Percentiles rank a stretch among this genome's conserved stretches.
phyloP scores from a whole-genome alignment of 35 echinoderm and acorn worm species.

The Eucidaris tribuloides region DNA sequence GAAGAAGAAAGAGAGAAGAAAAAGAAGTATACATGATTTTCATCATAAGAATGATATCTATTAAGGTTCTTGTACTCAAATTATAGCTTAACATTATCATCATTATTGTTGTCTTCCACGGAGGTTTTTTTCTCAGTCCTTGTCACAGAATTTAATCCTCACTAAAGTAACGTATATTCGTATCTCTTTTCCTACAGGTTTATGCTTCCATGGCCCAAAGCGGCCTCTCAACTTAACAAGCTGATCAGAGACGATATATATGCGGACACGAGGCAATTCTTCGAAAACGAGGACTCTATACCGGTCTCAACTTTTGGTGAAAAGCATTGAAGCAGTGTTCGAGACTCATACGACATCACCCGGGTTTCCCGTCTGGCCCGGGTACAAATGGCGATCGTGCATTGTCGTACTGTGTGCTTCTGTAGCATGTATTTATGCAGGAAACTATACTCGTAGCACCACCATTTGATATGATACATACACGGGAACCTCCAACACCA shows the following conservation, averaged over 20 bases:
- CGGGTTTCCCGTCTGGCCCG: constrained; percentile 57
- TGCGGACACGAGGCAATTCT: constrained; percentile 27
- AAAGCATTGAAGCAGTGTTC: background rate
- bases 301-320: constrained; percentile 18
- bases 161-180: background rate
- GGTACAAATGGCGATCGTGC: constrained; percentile 49
- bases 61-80: no score
- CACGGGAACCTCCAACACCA: no score
- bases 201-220: constrained; percentile 29
- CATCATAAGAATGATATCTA: no score
- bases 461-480: no score
- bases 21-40: no score
- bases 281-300: constrained; percentile 1
- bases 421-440: constrained; percentile 67
- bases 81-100: background rate
- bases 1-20: no score
- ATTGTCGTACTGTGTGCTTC: constrained; percentile 48
- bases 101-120: background rate
- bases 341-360: background rate
- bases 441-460: constrained; percentile 48
- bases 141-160: background rate
- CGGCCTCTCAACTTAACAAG: constrained; percentile 27
- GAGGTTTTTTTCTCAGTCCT: background rate
- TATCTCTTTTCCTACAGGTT: constrained; percentile 27
- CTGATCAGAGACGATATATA: constrained; percentile 30